Evolutionary conservation across 1,140 invertebrate species (phyloP).

Genomic region (Andricus grossulariae): DNA sequence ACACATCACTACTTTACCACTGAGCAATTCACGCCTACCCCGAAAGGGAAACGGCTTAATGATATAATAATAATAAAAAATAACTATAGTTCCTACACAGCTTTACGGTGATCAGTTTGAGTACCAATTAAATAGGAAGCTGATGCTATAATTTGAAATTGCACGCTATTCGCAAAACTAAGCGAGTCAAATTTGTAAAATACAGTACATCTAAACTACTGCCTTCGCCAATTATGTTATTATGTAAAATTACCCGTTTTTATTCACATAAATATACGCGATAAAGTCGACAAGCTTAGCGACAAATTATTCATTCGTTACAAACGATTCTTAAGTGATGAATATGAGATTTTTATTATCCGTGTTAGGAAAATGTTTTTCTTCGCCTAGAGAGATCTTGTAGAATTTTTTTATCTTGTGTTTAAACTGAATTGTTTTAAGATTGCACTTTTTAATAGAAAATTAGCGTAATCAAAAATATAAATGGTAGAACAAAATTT

Average conservation of each 20-base stretch:
- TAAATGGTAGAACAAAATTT: too few relatives aligned
- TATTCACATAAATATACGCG: too few relatives aligned
- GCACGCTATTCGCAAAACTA: background rate
- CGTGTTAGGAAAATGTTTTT: background rate
- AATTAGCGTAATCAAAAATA: too few relatives aligned
- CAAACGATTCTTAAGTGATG: background rate
- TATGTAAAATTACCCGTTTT: too few relatives aligned
- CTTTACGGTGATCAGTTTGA: background rate
- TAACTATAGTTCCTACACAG: constrained; percentile 12
- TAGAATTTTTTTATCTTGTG: background rate
- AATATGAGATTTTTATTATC: background rate
- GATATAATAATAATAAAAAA: too few relatives aligned
- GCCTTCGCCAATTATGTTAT: too few relatives aligned
- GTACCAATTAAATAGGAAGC: background rate
- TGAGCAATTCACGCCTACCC: too few relatives aligned
- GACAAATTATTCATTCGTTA: background rate
- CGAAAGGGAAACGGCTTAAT: too few relatives aligned
- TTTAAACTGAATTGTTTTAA: background rate
- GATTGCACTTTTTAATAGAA: background rate
- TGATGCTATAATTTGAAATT: background rate
- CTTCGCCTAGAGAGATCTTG: background rate
- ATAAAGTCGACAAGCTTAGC: too few relatives aligned
- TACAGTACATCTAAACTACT: too few relatives aligned
- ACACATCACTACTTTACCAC: too few relatives aligned
- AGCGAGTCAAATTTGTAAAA: constrained; percentile 1